Evolutionary conservation across 2,113 vertebrate genomes (phyloP), one percentile per base, ranked within the genome.

Genomic region (Hippopotamus amphibius): DNA sequence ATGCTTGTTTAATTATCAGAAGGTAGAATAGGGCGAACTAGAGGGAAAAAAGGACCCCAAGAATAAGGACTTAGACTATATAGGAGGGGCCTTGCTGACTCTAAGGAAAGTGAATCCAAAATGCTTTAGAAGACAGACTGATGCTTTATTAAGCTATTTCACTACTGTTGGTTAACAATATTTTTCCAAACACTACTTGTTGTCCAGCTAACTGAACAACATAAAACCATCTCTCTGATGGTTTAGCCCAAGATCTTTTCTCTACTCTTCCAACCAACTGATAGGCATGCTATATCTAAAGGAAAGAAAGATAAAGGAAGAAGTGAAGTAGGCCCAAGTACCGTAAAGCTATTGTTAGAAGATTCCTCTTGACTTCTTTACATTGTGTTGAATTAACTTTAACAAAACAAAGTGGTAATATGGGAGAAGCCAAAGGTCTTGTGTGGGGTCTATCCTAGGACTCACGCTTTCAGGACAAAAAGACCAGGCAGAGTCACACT

Each of bases 311-410:
- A 50, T 19, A 72, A 79, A 71, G 30, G 30, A 68, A 41, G 17
- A 91, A 53, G 37, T 43, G 15, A 97, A 86, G 82, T 55, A 69
- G 74, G 65, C 30, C 22, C 13, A 19, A 88, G 41, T 63, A 59
- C 15, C 37, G 46, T 37, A 74, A 37, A 88, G 63, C 41, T 96
- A 86, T 6, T 69, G n/a, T 11, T n/a, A 17, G 63, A 87, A 76
- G 59, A 93, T 72, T 82, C 46, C 87, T 37, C 26, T 65, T 30
- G 50, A 88, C 72, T 85, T 88, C n/a, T 59, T 69, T 14, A 59
- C 88, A 81, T 28, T 26, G 30, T 53, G 28, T 87, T 33, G 93
- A 88, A 88, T 69, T 48, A 89, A 79, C 50, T 83, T 95, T 93
- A 95, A 76, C 12, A 37, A 88, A 81, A 81, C 55, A 68, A 71